These are phyloP conservation scores for Ellobius talpinus DNA, from an alignment of 2,113 vertebrate genomes.

Conservation along the genomic window DNA sequence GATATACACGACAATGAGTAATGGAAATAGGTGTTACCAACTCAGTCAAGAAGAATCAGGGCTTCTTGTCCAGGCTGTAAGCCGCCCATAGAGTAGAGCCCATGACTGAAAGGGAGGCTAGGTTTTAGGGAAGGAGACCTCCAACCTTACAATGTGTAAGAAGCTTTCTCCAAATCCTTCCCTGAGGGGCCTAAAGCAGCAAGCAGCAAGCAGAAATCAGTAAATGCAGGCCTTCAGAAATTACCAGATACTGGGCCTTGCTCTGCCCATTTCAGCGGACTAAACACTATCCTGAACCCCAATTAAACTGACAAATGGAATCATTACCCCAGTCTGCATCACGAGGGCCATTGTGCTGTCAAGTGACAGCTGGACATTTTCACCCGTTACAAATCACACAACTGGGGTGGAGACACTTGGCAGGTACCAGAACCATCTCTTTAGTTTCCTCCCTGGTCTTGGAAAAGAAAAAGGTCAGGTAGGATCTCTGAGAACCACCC, in stretches of 20 bases:
- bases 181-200: not conserved
- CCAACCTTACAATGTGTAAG: no score
- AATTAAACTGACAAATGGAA: not conserved
- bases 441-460: not conserved
- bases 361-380: not conserved
- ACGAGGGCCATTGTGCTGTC: no score
- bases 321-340: not conserved
- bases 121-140: no score
- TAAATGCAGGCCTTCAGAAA: not conserved
- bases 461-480: not conserved
- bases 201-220: not conserved
- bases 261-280: not conserved
- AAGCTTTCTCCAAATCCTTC: no score
- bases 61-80: not conserved
- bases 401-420: not conserved
- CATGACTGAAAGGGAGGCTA: not conserved
- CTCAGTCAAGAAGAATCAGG: not conserved
- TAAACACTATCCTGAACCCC: not conserved
- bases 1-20: not conserved
- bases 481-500: not conserved
- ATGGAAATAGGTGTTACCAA: no score
- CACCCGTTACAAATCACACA: not conserved
- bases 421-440: not conserved
- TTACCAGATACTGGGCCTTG: not conserved
- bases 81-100: not conserved